A percentile compares a stretch with the other conserved stretches of the same genome.
These are phyloP conservation scores for Troides oblongomaculatus DNA, from an alignment of 2,888 invertebrate species.

Conservation along the genomic window DNA sequence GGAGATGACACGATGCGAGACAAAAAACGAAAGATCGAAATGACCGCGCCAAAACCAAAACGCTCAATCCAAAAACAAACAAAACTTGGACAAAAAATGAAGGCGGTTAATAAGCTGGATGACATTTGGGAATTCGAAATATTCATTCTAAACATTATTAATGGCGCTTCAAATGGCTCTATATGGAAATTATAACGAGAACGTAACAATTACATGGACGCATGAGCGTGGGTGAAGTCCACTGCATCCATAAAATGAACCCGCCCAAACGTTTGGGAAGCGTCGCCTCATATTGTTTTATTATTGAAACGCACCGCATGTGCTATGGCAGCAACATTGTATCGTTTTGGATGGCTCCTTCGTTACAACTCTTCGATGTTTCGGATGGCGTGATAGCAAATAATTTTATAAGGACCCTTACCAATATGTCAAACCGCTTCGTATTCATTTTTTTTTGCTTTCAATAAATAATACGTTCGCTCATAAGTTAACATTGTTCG, in stretches of 20 bases:
- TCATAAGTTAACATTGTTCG: constrained; percentile 77
- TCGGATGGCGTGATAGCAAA: constrained; percentile 77
- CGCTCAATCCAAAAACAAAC: constrained; percentile 71
- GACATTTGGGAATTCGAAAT: constrained; percentile 79
- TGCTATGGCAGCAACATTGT: constrained; percentile 51
- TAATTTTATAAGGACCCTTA: constrained; percentile 76
- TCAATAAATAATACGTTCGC: constrained; percentile 75
- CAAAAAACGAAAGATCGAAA: constrained; percentile 75
- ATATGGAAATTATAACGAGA: constrained; percentile 69
- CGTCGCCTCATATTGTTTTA: constrained; percentile 45
- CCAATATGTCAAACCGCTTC: constrained; percentile 74
- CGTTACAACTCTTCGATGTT: constrained; percentile 58
- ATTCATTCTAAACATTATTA: constrained; percentile 76
- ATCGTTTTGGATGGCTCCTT: constrained; percentile 61
- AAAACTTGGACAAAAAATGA: constrained; percentile 76
- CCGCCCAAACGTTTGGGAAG: constrained; percentile 44
- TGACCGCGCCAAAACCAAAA: constrained; percentile 79
- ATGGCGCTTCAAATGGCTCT: constrained; percentile 67
- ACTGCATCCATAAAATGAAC: constrained; percentile 45
- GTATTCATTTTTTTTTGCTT: constrained; percentile 65
- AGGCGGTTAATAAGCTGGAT: constrained; percentile 79
- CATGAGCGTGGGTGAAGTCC: constrained; percentile 55
- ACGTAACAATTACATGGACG: constrained; percentile 57
- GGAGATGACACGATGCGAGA: constrained; percentile 70
- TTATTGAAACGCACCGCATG: constrained; percentile 49